Evolutionary conservation across 1,140 invertebrate species (phyloP), one percentile per base, ranked within the genome.

Genomic region (Acromyrmex charruanus): DNA sequence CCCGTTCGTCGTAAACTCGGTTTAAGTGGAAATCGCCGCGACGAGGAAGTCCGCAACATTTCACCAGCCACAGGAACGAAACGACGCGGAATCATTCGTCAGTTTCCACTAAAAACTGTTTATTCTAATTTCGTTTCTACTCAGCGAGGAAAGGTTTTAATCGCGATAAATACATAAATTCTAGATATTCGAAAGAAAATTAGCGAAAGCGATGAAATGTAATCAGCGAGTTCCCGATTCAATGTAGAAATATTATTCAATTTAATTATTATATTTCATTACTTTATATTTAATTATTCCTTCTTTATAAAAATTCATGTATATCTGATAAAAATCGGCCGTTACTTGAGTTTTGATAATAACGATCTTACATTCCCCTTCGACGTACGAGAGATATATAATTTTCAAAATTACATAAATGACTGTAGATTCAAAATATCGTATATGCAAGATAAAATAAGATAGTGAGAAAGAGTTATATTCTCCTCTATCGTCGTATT

Each of bases 1-100:
- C 25, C 68, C 79, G 53, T 3, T 21, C 18, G 61, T 74, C 80
- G 68, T 74, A 82, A 82, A 82, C 68, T 82, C 80, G 80, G 80
- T 82, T 82, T 82, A 82, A 82, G 68, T 74, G 39, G 53, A 72
- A 28, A 28, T 68, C 68, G 53, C 68, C 55, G 25, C 68, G 53
- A 74, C 68, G 80, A 82, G 80, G 21, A 82, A 82, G 68, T 74
- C 53, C 25, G 79, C 53, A 72, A 49, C 66, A 25, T 61, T 59
- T 35, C 53, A 18, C 28, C 31, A 21, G 53, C 12, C 72, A 28
- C 55, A 61, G 28, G 12, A 14, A 28, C 25, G 21, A 69, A 80
- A 16, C 16, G 53, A 55, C 16, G 53, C 6, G 35, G 18, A 69
- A 74, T 49, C 61, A 82, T 68, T 59, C 68, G n/a, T n/a, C 49